These are phyloP conservation scores for Dermolepida albohirtum DNA, from an alignment of 2,888 invertebrate genomes.

Conservation along the genomic window DNA sequence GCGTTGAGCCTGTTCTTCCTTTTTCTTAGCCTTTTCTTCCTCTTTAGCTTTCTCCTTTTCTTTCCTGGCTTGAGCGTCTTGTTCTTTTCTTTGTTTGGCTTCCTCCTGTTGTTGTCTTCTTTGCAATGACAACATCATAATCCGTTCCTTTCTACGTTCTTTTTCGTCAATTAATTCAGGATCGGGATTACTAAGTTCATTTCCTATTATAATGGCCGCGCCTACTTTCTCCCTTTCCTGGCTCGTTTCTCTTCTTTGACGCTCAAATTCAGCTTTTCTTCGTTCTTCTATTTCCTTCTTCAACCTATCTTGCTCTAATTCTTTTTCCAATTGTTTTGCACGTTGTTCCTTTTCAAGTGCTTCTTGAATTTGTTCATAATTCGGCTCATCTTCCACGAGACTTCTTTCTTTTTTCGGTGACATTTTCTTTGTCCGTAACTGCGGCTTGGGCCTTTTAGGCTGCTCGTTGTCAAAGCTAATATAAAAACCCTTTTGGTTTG, in stretches of 20 bases:
- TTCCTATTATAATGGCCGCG: slow-evolving; percentile 75
- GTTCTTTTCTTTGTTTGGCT: slow-evolving; percentile 85
- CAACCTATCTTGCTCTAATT: slow-evolving; percentile 65
- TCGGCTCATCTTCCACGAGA: slow-evolving; percentile 43
- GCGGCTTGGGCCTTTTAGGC: slow-evolving; percentile 90
- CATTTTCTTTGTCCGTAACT: slow-evolving; percentile 77
- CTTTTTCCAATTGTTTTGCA: slow-evolving; percentile 65
- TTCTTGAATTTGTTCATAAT: slow-evolving; percentile 42
- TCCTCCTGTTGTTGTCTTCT: slow-evolving; percentile 93
- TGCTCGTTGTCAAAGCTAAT: slow-evolving; percentile 92
- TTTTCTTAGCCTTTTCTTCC: slow-evolving; percentile 79
- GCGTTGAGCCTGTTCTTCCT: slow-evolving; percentile 87
- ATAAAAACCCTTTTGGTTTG: slow-evolving; percentile 87
- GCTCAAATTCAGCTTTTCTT: slow-evolving; percentile 55
- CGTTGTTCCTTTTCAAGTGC: slow-evolving; percentile 53
- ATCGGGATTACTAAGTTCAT: slow-evolving; percentile 74
- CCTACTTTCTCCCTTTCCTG: slow-evolving; percentile 64
- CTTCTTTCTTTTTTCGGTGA: slow-evolving; percentile 82
- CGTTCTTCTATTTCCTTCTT: slow-evolving; percentile 63
- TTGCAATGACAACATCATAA: slow-evolving; percentile 89
- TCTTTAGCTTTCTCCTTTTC: slow-evolving; percentile 82
- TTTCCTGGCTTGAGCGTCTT: slow-evolving; percentile 79
- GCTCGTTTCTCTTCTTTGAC: slow-evolving; percentile 63
- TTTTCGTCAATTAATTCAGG: slow-evolving; percentile 87
- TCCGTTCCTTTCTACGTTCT: slow-evolving; percentile 92